phyloP scores from a whole-genome alignment of 2,113 vertebrate genomes.

The Pavo muticus region DNA sequence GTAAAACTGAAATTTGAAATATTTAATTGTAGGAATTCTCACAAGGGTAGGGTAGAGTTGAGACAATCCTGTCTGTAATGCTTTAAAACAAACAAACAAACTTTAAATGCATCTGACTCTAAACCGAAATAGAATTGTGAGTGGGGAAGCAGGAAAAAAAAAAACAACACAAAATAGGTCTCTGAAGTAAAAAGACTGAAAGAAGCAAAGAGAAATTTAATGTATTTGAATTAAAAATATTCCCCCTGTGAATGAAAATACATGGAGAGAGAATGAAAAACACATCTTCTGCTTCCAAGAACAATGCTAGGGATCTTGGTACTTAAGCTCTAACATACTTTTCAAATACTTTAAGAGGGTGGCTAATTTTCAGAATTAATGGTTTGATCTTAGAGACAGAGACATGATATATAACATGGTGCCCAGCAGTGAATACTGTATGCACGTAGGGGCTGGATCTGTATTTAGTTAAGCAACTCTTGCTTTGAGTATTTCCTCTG shows the following conservation, averaged over 20 bases:
- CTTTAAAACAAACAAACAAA: background rate
- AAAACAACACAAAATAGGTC: background rate
- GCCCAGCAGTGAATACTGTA: background rate
- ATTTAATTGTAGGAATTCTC: background rate
- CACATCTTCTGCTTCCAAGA: background rate
- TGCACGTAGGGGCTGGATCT: background rate
- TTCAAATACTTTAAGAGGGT: background rate
- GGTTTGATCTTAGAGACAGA: background rate
- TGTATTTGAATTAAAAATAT: background rate
- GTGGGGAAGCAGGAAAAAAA: background rate
- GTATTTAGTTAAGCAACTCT: background rate
- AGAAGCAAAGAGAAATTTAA: background rate
- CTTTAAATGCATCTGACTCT: background rate
- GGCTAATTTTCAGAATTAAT: background rate
- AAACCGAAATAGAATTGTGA: background rate
- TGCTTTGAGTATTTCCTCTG: slow-evolving; percentile 48
- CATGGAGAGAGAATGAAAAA: background rate
- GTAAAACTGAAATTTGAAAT: background rate
- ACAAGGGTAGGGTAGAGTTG: background rate
- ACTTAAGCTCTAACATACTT: background rate
- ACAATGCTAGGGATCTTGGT: background rate
- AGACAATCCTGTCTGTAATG: background rate
- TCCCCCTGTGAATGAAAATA: background rate
- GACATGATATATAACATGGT: background rate
- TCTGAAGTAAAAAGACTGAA: background rate